phyloP scores from a whole-genome alignment of 2,113 vertebrate genomes.

The Saguinus midas region DNA sequence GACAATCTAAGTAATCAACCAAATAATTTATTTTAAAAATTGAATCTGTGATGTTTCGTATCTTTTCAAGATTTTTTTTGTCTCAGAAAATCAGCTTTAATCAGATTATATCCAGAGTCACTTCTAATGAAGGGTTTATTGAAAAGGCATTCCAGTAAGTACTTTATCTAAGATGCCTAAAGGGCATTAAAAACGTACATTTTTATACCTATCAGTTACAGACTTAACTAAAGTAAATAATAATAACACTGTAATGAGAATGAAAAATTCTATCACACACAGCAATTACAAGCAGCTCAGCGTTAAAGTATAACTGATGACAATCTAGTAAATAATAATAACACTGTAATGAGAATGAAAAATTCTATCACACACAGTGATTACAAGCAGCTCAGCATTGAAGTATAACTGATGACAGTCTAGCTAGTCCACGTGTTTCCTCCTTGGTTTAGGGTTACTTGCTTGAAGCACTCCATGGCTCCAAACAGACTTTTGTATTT shows the following conservation, averaged over 20 bases:
- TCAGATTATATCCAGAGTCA: neutral
- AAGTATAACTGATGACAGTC: neutral
- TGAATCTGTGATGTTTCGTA: neutral
- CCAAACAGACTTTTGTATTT: neutral
- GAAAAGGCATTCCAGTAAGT: neutral
- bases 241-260: neutral
- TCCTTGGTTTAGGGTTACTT: constrained; percentile 1
- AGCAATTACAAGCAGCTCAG: neutral
- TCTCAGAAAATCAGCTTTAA: constrained; percentile 11
- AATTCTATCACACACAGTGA: neutral
- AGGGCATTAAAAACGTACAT: neutral
- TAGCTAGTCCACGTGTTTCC: neutral
- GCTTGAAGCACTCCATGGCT: neutral
- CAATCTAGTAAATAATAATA: neutral
- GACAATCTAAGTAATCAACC: neutral
- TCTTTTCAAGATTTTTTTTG: constrained; percentile 5
- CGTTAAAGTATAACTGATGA: neutral
- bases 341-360: constrained; percentile 14
- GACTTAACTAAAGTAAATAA: neutral
- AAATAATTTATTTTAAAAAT: constrained; percentile 43
- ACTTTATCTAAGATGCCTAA: neutral
- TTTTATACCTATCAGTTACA: neutral
- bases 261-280: neutral
- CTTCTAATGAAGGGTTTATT: neutral
- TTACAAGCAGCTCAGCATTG: neutral